A percentile compares a stretch with the other conserved stretches of the same genome.
phyloP scores from a whole-genome alignment of 1,140 invertebrate genomes.

The Ostrea edulis region DNA sequence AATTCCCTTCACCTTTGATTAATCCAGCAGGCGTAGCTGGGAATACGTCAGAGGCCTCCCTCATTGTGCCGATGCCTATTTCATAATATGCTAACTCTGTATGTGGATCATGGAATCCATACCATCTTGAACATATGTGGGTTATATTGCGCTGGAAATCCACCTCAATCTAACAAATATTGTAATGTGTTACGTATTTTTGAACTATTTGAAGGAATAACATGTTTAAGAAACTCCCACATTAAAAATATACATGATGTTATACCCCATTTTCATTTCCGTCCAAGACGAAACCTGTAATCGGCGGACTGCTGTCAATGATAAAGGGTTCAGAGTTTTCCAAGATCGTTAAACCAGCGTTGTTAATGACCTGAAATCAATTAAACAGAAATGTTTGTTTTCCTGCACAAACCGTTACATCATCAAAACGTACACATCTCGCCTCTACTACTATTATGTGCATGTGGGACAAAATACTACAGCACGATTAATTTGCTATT shows the following conservation, averaged over 20 bases:
- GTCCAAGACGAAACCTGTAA: background rate
- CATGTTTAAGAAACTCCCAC: background rate
- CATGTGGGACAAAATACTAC: too few species aligned
- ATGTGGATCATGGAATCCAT: conserved; percentile 61
- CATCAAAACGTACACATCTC: too few species aligned
- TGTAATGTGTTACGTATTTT: background rate
- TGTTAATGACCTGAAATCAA: conserved; percentile 40
- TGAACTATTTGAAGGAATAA: background rate
- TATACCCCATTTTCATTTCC: background rate
- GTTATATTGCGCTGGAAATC: conserved; percentile 51
- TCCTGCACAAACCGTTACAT: too few species aligned
- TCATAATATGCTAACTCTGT: conserved; percentile 56
- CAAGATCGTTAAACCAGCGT: conserved; percentile 46
- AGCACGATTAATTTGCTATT: too few species aligned
- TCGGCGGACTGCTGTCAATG: conserved; percentile 55
- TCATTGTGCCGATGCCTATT: conserved; percentile 51
- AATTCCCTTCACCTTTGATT: background rate
- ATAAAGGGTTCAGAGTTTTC: conserved; percentile 48
- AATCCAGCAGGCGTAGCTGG: conserved; percentile 47
- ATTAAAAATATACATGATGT: background rate
- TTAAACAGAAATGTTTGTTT: background rate
- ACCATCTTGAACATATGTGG: conserved; percentile 47
- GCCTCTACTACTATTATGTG: too few species aligned
- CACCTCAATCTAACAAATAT: conserved; percentile 40
- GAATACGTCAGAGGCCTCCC: conserved; percentile 35